Base-by-base conservation (phyloP, 2,888 invertebrate genomes). In the Caenorhabditis imperialis region DNA sequence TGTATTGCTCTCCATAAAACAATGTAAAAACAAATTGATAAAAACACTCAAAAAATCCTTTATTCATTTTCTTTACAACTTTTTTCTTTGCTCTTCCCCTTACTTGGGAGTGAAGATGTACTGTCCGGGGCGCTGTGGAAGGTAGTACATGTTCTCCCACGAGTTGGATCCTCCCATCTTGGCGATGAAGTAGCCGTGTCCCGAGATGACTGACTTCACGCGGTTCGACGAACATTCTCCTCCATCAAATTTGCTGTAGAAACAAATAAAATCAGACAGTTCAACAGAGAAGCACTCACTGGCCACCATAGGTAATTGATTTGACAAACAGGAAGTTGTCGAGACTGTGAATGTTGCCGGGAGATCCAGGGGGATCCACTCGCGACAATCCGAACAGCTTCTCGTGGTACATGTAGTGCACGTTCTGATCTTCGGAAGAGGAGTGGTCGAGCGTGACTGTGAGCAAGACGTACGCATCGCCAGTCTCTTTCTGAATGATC, bases 111-210 rank as follows among this genome's bases (percentile, higher is more conserved):
- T 12, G n/a, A 7, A 30, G 4, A 65, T 38, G 47, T 65, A 65
- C 14, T 65, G 42, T 10, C 57, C 57, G 18, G 35, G n/a, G 5
- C 38, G n/a, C 25, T 22, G 23, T 14, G 65, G 65, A 14, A 40
- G 48, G 22, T 50, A 65, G 42, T 65, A 65, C 42, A 65, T 23
- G 16, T 50, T 55, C 16, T 50, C 40, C 65, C 55, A 65, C 14
- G n/a, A 18, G 2, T 6, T 22, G 7, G 8, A 33, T 0, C 16
- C 20, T 3, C 7, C 18, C 20, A 42, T 33, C 18, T 57, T 50
- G 10, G 65, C 40, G 12, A 57, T 50, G 27, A 65, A 65, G 22
- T 57, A 65, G 22, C 65, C 65, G 20, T 65, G 65, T 16, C 65
- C 65, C 16, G 65, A 65, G 20, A 65, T 57, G 10, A 65, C 7